Evolutionary conservation across 2,888 invertebrate genomes (phyloP), one percentile per base, ranked within the genome.

Genomic region (Cyclophora punctaria): DNA sequence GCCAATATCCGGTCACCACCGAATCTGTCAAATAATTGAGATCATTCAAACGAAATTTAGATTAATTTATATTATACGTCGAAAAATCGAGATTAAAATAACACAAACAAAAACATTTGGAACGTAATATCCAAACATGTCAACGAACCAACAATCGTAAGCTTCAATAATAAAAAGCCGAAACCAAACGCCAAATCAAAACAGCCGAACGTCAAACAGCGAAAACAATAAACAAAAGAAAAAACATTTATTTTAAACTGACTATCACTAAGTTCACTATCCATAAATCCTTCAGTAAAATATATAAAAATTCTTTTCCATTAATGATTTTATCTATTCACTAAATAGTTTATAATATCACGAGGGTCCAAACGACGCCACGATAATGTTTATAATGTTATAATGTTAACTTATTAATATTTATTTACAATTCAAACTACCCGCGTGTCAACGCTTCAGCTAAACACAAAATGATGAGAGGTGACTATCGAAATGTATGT

Each of bases 281-380:
- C 69, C 78, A 84, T 86, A 81, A 83, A 86, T 83, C 83, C 81
- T 84, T 86, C 83, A 86, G 81, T 84, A 83, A 85, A 87, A 87
- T 87, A 88, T 87, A 87, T 87, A 87, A 86, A 87, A 88, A 85
- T 84, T 79, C 83, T 72, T 83, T 83, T 86, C 83, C 83, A 76
- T 82, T 85, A 86, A 84, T 85, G 86, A 83, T 87, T 86, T 85
- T 77, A 83, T 83, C 83, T 86, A 87, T 85, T 83, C 76, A 77
- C 83, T 87, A 86, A 83, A 80, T 84, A 83, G 75, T 84, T 85
- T 78, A 81, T 84, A 85, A 87, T 88, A 88, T 88, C 88, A 88
- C 88, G 88, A 83, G 87, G 88, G 85, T 78, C 77, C 77, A 71
- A 69, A 78, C 69, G 78, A 73, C 75, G 86, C 86, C 87, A 77